Conservation (phyloP, 2,888 invertebrate genomes). For the Hymenopus coronatus region DNA sequence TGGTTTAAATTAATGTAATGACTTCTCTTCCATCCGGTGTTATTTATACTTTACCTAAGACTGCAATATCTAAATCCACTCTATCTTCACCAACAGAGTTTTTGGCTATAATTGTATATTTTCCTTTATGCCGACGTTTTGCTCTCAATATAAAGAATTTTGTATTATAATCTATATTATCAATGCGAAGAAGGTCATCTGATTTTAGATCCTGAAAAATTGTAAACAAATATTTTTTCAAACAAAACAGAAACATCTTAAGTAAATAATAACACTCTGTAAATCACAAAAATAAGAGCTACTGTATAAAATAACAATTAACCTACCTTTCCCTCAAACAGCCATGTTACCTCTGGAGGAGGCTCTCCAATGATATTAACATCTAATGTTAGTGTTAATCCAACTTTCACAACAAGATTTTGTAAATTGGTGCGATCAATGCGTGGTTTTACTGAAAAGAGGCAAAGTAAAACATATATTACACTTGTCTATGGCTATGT, state of each 20-base stretch:
- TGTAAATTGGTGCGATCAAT: conserved; percentile 90
- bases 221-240: conserved; percentile 7
- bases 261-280: too few species aligned
- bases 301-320: not conserved
- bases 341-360: conserved; percentile 88
- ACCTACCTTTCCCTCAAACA: conserved; percentile 62
- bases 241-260: not conserved
- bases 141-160: conserved; percentile 84
- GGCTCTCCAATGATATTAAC: conserved; percentile 92
- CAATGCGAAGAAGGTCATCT: conserved; percentile 59
- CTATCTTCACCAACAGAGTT: conserved; percentile 92
- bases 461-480: conserved; percentile 24
- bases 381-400: conserved; percentile 82
- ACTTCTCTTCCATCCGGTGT: too few species aligned
- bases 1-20: too few species aligned
- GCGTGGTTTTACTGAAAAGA: conserved; percentile 79
- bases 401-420: conserved; percentile 80
- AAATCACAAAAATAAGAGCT: not conserved
- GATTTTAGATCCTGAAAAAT: conserved; percentile 43
- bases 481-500: not conserved
- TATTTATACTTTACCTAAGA: conserved; percentile 54
- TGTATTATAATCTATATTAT: conserved; percentile 86
- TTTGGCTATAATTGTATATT: conserved; percentile 83
- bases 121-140: conserved; percentile 78
- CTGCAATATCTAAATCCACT: conserved; percentile 85